Conservation (phyloP, 1,140 invertebrate genomes). For the Drosophila kepulauana region DNA sequence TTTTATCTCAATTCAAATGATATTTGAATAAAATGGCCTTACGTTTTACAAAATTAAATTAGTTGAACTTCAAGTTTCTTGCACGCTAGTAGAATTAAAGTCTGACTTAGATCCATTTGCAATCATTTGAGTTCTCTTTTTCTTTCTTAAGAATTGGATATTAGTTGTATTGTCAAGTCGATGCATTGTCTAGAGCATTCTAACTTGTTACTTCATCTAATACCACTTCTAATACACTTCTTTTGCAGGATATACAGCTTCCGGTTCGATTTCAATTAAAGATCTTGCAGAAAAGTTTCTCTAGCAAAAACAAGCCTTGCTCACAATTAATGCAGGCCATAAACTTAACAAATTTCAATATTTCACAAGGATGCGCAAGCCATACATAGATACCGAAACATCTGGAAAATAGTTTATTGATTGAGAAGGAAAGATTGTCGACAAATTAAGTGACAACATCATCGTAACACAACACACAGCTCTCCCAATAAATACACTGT, state of each 20-base stretch:
- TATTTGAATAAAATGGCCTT: not conserved
- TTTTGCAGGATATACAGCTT: constrained; percentile 86
- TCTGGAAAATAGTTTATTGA: constrained; percentile 40
- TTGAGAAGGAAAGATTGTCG: constrained; percentile 51
- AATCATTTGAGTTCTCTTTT: not conserved
- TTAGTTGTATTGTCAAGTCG: not conserved
- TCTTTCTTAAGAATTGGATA: not conserved
- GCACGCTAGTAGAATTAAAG: not conserved
- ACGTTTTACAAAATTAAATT: not conserved
- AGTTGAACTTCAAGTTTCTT: not conserved
- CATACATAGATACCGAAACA: constrained; percentile 39
- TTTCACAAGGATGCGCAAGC: constrained; percentile 43
- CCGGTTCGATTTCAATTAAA: constrained; percentile 91
- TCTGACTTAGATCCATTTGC: not conserved
- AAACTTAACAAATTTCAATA: constrained; percentile 42
- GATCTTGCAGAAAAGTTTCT: constrained; percentile 92
- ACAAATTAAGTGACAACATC: constrained; percentile 40
- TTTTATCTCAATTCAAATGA: too few relatives aligned
- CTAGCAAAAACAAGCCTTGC: constrained; percentile 89
- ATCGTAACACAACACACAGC: constrained; percentile 38
- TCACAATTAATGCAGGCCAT: constrained; percentile 48
- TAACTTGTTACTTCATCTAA: constrained; percentile 16
- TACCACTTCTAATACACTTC: constrained; percentile 11
- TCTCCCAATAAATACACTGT: constrained; percentile 50
- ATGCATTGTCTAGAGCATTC: constrained; percentile 11